Percentiles rank a stretch among this genome's conserved stretches.
phyloP scores from a whole-genome alignment of 1,140 invertebrate genomes.

The Nasonia longicornis region DNA sequence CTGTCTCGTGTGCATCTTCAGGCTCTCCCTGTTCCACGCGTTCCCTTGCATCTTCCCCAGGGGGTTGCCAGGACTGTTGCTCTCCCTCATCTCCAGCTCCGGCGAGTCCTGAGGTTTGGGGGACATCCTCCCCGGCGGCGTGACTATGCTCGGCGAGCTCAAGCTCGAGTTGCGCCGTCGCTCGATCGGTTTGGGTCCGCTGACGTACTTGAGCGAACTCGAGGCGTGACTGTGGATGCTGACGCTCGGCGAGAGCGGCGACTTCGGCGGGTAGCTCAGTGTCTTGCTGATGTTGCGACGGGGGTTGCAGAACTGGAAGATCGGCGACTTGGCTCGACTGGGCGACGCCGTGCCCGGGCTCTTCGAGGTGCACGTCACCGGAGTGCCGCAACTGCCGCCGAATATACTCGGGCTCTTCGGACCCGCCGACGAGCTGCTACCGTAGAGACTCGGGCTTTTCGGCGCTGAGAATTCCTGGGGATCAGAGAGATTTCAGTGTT shows the following conservation, averaged over 20 bases:
- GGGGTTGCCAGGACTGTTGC: not conserved
- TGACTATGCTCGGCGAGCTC: conserved; percentile 15
- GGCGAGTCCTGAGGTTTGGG: not conserved
- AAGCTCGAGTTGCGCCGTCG: conserved; percentile 12
- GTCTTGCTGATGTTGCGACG: conserved; percentile 59
- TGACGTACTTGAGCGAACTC: not conserved
- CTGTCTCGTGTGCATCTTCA: not conserved
- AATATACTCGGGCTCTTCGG: conserved; percentile 49
- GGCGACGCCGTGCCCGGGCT: conserved; percentile 51
- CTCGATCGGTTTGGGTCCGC: not conserved
- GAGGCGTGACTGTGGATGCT: conserved; percentile 16
- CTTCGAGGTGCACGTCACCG: conserved; percentile 7
- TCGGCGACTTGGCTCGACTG: conserved; percentile 45
- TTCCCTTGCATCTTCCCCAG: not conserved
- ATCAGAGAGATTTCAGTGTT: not conserved
- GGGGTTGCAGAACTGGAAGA: conserved; percentile 58
- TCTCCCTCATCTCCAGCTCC: not conserved
- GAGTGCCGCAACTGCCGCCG: conserved; percentile 42
- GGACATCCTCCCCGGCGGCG: not conserved
- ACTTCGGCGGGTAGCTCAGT: conserved; percentile 59
- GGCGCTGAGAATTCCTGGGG: not conserved
- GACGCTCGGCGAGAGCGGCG: conserved; percentile 42
- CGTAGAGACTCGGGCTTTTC: not conserved
- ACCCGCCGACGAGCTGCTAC: not conserved
- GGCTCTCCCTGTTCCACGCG: not conserved